A percentile compares a stretch with the other conserved stretches of the same genome.
Conservation (phyloP, 1,140 invertebrate species). For the Radopholus similis region DNA sequence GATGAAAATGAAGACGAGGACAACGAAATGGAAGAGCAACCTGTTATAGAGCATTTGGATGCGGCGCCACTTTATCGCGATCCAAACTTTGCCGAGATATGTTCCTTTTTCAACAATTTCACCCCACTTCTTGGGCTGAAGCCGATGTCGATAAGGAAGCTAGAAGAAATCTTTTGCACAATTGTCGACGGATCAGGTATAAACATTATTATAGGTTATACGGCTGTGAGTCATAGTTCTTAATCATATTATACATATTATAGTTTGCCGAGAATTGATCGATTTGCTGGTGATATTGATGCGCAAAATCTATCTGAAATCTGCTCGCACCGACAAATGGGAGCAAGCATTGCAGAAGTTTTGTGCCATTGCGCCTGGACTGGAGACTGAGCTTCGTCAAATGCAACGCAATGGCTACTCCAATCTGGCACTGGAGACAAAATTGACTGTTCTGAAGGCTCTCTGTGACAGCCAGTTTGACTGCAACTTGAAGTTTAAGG, state of each 20-base stretch:
- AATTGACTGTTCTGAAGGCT: constrained; percentile 38
- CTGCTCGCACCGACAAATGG: constrained; percentile 33
- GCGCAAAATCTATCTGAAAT: constrained; percentile 38
- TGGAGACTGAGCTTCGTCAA: constrained; percentile 28
- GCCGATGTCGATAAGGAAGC: constrained; percentile 26
- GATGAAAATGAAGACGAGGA: background rate
- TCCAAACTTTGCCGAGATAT: constrained; percentile 41
- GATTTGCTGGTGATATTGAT: constrained; percentile 40
- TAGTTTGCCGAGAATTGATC: constrained; percentile 35
- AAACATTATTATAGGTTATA: too few species aligned
- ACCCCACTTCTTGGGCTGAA: constrained; percentile 32
- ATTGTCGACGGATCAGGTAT: constrained; percentile 35
- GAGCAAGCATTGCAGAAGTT: constrained; percentile 39
- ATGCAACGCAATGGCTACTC: constrained; percentile 31
- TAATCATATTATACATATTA: too few species aligned
- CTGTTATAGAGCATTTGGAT: constrained; percentile 17
- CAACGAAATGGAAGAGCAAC: background rate
- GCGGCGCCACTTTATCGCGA: constrained; percentile 25
- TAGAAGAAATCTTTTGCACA: constrained; percentile 36
- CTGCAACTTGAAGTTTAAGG: constrained; percentile 45
- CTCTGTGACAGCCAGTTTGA: constrained; percentile 44
- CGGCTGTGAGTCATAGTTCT: too few species aligned
- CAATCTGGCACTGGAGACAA: constrained; percentile 28
- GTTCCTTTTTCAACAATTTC: constrained; percentile 44
- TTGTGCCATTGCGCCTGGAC: constrained; percentile 18